Evolutionary conservation across 2,888 invertebrate species (phyloP), one percentile per base, ranked within the genome.

Genomic region (Scaptodrosophila latifasciaeformis): DNA sequence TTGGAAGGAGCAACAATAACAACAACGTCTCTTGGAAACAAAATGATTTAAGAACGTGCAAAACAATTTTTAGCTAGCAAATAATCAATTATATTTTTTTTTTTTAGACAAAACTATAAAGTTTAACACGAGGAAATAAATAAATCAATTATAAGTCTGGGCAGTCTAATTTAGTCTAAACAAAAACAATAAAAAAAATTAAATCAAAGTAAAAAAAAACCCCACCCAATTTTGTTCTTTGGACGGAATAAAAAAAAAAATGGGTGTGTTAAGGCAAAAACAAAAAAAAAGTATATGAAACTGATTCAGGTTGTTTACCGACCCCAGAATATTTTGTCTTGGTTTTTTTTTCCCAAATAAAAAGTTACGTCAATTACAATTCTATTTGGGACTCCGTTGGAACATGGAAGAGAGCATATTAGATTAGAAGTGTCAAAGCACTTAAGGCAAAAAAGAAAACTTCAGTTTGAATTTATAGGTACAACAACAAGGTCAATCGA

Each of bases 401-500:
- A n/a, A n/a, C n/a, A n/a, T n/a, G n/a, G n/a, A 52, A 54, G 50
- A 45, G 49, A 5, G 27, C 57, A 55, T 54, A 56, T 52, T 31
- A 69, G 62, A 59, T 59, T 10, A 58, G 48, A n/a, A n/a, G 15
- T 44, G 55, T 40, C 31, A n/a, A 31, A n/a, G 31, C n/a, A n/a
- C n/a, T n/a, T n/a, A n/a, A n/a, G n/a, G n/a, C 24, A 51, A 49
- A 46, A 39, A 10, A 39, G 31, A 24, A 39, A 74, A 61, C 70
- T 61, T 48, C 42, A 49, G 49, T 53, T 45, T 15, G 72, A 77
- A 65, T 74, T 61, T 77, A 80, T 80, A n/a, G n/a, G n/a, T n/a
- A 62, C 78, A 70, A 61, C 68, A 77, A 77, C 70, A 75, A 75
- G 75, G 75, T 80, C 80, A 80, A 75, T 75, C 75, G 66, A 75